Base-by-base conservation (phyloP, 2,888 invertebrate genomes). In the Pseudanteris insignis region DNA sequence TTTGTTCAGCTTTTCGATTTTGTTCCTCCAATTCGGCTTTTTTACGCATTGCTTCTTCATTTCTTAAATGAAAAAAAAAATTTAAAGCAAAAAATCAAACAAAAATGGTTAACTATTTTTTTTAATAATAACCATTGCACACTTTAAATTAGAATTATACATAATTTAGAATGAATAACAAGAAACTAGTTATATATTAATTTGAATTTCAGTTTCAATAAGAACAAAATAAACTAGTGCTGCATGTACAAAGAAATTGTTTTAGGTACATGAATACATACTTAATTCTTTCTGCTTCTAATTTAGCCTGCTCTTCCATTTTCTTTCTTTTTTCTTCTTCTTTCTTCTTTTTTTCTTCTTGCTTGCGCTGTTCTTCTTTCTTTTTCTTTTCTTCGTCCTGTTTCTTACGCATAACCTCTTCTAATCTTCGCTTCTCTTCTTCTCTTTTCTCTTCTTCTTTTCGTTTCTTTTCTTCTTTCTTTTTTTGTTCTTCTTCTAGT, bases 291-390 rank as follows among this genome's bases (percentile, higher is more conserved):
- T 72, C 69, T 15, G 70, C 67, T 81, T 82, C 70, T 5, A 67
- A 43, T 50, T 50, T 68, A 7, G 72, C 72, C 30, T 77, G 82
- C 73, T 73, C 82, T 75, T 74, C 80, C 66, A 61, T 72, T 73
- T 75, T 83, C 76, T 75, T 83, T 61, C 84, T 76, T 18, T 84
- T 83, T 67, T 85, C 83, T 65, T 83, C 82, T 69, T 84, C 78
- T 70, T 83, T 80, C 76, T 60, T 78, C 77, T 60, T 78, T 76
- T 34, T 47, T 25, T 47, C 55, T 46, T 48, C 48, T 58, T 73
- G 73, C 48, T 75, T 80, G 50, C 79, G 73, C 25, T 75, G 67
- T 60, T 81, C 79, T 44, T 80, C 79, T 40, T 75, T 74, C 57
- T 73, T 76, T 60, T 72, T 79, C 62, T 74, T 78, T 58, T 83